phyloP scores from a whole-genome alignment of 2,113 vertebrate genomes.

The Dascyllus trimaculatus region DNA sequence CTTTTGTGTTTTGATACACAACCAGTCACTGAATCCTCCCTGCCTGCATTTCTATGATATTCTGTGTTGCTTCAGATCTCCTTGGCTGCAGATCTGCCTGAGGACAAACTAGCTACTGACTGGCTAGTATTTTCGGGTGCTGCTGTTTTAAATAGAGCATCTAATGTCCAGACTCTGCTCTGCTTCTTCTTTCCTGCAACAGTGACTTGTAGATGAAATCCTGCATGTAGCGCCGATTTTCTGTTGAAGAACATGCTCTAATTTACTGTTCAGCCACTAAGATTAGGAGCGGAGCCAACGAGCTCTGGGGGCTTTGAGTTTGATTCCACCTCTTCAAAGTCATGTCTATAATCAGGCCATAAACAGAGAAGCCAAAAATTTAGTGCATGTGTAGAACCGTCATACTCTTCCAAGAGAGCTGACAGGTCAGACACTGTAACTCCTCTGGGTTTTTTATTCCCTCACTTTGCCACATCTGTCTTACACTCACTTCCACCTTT shows the following conservation, averaged over 20 bases:
- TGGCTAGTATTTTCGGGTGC: slow-evolving; percentile 49
- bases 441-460: slow-evolving; percentile 23
- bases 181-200: slow-evolving; percentile 28
- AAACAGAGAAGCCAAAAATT: slow-evolving; percentile 31
- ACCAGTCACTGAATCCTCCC: background rate
- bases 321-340: slow-evolving; percentile 48
- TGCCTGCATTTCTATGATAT: slow-evolving; percentile 6
- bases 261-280: slow-evolving; percentile 39
- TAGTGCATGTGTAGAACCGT: slow-evolving; percentile 20
- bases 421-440: slow-evolving; percentile 2
- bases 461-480: slow-evolving; percentile 18
- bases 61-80: slow-evolving; percentile 36
- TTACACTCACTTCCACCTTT: slow-evolving; percentile 28
- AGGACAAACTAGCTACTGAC: slow-evolving; percentile 36
- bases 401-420: slow-evolving; percentile 2
- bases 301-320: slow-evolving; percentile 38
- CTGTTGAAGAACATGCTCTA: slow-evolving; percentile 56
- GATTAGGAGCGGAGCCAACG: slow-evolving; percentile 28
- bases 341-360: slow-evolving; percentile 44
- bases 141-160: slow-evolving; percentile 61
- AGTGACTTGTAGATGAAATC: slow-evolving; percentile 40
- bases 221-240: slow-evolving; percentile 23
- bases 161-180: slow-evolving; percentile 35
- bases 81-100: slow-evolving; percentile 29
- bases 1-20: background rate